Conservation (phyloP, 92 coral and sea anemone species). For the Paragorgia papillata region DNA sequence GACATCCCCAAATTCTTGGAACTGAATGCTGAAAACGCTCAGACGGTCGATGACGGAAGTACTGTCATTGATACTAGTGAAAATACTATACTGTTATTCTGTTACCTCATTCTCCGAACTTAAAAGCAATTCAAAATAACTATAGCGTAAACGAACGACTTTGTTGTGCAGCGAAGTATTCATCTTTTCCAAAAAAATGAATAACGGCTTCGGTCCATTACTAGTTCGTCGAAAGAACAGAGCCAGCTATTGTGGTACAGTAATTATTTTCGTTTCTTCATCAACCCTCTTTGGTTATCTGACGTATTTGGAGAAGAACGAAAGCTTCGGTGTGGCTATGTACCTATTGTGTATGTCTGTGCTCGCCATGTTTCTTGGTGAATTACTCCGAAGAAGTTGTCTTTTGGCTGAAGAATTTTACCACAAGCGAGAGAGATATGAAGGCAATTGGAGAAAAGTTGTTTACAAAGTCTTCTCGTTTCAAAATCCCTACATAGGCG, state of each 20-base stretch:
- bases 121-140: too few relatives aligned
- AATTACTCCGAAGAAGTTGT: conserved; percentile 62
- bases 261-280: neutral
- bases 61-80: too few relatives aligned
- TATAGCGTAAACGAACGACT: too few relatives aligned
- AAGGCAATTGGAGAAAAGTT: conserved; percentile 58
- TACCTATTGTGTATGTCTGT: conserved; percentile 35
- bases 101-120: too few relatives aligned
- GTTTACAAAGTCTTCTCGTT: conserved; percentile 49
- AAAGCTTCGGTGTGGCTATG: neutral
- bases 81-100: too few relatives aligned
- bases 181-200: neutral
- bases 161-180: neutral
- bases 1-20: too few relatives aligned
- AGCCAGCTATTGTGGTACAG: neutral
- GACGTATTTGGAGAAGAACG: neutral
- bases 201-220: neutral
- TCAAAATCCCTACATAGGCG: neutral
- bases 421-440: conserved; percentile 65
- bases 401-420: conserved; percentile 67
- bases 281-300: neutral
- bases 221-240: neutral
- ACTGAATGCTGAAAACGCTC: too few relatives aligned
- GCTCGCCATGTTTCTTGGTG: conserved; percentile 63
- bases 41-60: too few relatives aligned